These are phyloP conservation scores for Porites divaricata DNA, from an alignment of 92 coral and sea anemone genomes.

Conservation along the genomic window DNA sequence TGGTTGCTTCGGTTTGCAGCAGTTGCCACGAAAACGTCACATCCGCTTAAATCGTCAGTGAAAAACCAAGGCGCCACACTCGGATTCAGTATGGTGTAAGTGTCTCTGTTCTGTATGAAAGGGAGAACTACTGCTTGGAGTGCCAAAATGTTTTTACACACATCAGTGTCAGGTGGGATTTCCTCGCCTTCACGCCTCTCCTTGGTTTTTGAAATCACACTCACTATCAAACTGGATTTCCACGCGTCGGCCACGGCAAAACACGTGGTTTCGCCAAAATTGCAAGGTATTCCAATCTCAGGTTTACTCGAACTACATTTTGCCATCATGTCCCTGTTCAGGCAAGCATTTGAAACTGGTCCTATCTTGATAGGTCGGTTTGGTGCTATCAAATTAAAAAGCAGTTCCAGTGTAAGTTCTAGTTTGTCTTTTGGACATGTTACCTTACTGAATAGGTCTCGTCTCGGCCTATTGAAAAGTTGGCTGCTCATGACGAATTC, in stretches of 20 bases:
- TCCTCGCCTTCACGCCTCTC: neutral
- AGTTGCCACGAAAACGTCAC: constrained; percentile 45
- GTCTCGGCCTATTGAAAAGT: no score
- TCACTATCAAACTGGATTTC: neutral
- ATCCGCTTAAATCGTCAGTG: constrained; percentile 25
- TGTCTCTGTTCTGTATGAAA: neutral
- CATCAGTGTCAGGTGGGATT: neutral
- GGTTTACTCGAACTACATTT: no score
- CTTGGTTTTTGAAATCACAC: neutral
- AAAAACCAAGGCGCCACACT: constrained; percentile 33
- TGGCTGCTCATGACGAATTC: no score
- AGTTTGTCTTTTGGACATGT: no score
- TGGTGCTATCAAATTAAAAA: no score
- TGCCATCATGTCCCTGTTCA: no score
- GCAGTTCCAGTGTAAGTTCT: no score
- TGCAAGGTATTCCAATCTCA: neutral
- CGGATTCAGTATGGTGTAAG: constrained; percentile 21
- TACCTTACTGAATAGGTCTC: no score
- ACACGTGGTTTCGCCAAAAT: neutral
- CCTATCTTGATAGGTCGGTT: no score
- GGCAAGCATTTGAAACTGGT: no score
- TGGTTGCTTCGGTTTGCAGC: neutral
- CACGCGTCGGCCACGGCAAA: neutral
- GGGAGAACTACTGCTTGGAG: constrained; percentile 29
- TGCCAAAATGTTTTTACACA: neutral